Conservation (phyloP, 2,888 invertebrate species). For the Stramonita haemastoma region DNA sequence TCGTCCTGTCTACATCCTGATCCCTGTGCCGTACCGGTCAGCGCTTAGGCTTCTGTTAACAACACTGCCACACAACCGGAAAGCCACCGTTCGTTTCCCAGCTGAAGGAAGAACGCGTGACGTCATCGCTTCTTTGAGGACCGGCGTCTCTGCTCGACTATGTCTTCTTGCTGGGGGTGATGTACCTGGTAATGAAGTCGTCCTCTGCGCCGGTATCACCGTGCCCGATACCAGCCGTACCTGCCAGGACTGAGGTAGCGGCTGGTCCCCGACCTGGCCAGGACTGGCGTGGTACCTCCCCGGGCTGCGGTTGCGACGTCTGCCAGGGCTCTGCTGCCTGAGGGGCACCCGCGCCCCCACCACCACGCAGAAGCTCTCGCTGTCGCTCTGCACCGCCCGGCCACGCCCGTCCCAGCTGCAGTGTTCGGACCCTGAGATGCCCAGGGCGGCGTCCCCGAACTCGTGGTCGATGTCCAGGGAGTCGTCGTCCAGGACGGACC, state of each 20-base stretch:
- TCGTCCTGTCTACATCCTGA: too few species aligned
- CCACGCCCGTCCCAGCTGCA: background rate
- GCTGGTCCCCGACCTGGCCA: background rate
- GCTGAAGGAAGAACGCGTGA: too few species aligned
- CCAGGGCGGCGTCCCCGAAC: conserved; percentile 17
- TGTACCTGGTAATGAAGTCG: background rate
- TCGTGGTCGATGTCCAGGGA: background rate
- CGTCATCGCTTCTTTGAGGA: background rate
- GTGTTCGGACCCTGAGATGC: background rate
- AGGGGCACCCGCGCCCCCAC: conserved; percentile 21
- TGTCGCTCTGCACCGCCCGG: background rate
- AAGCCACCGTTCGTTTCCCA: too few species aligned
- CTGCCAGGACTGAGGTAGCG: background rate
- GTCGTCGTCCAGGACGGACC: background rate
- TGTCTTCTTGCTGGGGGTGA: background rate
- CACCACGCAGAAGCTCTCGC: background rate
- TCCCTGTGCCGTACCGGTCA: too few species aligned
- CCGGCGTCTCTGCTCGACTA: background rate
- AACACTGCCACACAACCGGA: too few species aligned
- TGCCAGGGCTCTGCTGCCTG: background rate
- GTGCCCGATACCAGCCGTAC: background rate
- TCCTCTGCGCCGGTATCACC: background rate
- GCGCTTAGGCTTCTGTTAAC: too few species aligned
- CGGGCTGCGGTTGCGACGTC: background rate
- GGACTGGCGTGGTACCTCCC: conserved; percentile 10